These are phyloP conservation scores for Lagocephalus sceleratus DNA, from an alignment of 2,797 vertebrate species.

Conservation along the genomic window DNA sequence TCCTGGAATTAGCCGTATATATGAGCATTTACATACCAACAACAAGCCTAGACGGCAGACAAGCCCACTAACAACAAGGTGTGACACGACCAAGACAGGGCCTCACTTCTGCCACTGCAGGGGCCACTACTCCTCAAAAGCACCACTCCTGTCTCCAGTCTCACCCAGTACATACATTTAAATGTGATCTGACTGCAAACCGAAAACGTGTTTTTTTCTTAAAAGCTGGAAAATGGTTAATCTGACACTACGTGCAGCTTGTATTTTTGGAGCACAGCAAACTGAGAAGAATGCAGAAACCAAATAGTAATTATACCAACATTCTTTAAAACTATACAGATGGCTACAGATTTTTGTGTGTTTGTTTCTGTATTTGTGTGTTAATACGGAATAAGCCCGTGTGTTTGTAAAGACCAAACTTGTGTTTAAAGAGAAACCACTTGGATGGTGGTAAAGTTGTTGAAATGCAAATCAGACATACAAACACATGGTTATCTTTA, in stretches of 20 bases:
- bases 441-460: constrained; percentile 59
- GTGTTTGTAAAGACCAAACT: constrained; percentile 58
- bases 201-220: constrained; percentile 16
- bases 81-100: constrained; percentile 52
- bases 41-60: constrained; percentile 73
- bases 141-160: no score
- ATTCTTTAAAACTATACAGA: constrained; percentile 49
- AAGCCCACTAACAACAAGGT: constrained; percentile 67
- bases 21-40: constrained; percentile 71
- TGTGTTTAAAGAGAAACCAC: constrained; percentile 67
- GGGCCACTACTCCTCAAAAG: constrained; percentile 24
- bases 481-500: constrained; percentile 58
- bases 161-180: constrained; percentile 32
- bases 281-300: constrained; percentile 49
- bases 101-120: constrained; percentile 39
- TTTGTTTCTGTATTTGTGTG: constrained; percentile 26
- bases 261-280: constrained; percentile 50
- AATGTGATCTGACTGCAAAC: constrained; percentile 20
- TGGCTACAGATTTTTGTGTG: constrained; percentile 37
- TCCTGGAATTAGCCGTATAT: constrained; percentile 35
- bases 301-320: constrained; percentile 55
- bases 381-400: constrained; percentile 17
- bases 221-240: constrained; percentile 10
- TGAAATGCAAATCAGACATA: constrained; percentile 65
- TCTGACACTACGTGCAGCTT: constrained; percentile 5